These are phyloP conservation scores for Carduelis carduelis DNA, from an alignment of 2,797 vertebrate species.

Conservation along the genomic window DNA sequence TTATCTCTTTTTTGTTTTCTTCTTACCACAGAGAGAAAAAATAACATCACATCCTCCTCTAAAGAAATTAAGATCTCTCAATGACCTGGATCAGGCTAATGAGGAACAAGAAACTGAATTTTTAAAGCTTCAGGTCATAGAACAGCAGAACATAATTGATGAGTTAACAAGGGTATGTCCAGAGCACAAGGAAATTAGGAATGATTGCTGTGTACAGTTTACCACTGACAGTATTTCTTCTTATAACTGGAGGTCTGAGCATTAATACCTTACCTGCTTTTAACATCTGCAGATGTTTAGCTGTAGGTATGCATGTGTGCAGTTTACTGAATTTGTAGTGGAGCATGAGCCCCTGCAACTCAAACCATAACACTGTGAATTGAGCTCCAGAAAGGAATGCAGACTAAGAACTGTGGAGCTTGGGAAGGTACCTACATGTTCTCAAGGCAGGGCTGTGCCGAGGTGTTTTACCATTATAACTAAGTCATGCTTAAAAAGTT, in stretches of 20 bases:
- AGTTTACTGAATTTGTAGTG: not conserved
- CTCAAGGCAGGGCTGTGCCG: not conserved
- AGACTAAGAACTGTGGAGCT: not conserved
- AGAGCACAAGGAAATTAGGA: not conserved
- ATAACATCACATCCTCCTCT: slow-evolving; percentile 91
- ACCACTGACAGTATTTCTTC: not conserved
- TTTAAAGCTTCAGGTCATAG: slow-evolving; percentile 96
- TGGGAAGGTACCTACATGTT: not conserved
- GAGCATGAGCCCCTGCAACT: not conserved
- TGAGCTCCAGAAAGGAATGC: not conserved
- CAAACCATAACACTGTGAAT: not conserved
- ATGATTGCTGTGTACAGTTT: not conserved
- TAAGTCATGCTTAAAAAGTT: not conserved
- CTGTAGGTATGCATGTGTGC: not conserved
- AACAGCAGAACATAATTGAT: slow-evolving; percentile 97
- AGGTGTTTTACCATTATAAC: not conserved
- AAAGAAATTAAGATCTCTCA: slow-evolving; percentile 96
- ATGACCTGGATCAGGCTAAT: slow-evolving; percentile 95
- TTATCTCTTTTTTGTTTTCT: not conserved
- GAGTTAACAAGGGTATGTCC: slow-evolving; percentile 92
- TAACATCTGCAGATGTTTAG: not conserved
- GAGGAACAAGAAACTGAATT: slow-evolving; percentile 98
- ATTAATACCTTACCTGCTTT: not conserved
- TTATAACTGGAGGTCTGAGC: not conserved
- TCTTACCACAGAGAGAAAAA: slow-evolving; percentile 87